Base-by-base conservation (phyloP, 2,888 invertebrate species). In the Therioaphis trifolii region DNA sequence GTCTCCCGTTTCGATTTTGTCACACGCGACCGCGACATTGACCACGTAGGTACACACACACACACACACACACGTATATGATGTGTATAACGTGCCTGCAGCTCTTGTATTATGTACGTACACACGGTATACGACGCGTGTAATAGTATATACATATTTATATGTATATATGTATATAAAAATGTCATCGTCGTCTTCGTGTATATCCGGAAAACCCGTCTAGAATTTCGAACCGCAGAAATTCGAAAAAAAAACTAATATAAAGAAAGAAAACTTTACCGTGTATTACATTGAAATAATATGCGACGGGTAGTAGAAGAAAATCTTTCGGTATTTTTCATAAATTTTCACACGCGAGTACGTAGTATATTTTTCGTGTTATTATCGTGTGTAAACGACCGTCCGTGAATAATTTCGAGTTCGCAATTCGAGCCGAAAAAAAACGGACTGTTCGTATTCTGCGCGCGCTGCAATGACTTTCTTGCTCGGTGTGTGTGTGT, bases 121-220 rank as follows among this genome's bases (percentile, higher is more conserved):
- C 35, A 35, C 35, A n/a, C n/a, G n/a, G n/a, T n/a, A n/a, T n/a
- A n/a, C n/a, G n/a, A n/a, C n/a, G n/a, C n/a, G n/a, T n/a, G n/a
- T n/a, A n/a, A n/a, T n/a, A n/a, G n/a, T n/a, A n/a, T n/a, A n/a
- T n/a, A n/a, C n/a, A n/a, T n/a, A n/a, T n/a, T n/a, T n/a, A n/a
- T n/a, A n/a, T n/a, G n/a, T n/a, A n/a, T n/a, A n/a, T n/a, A n/a
- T n/a, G n/a, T n/a, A n/a, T n/a, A n/a, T n/a, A n/a, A n/a, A n/a
- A n/a, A n/a, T n/a, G n/a, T n/a, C n/a, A n/a, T n/a, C n/a, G n/a
- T n/a, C n/a, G n/a, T n/a, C n/a, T n/a, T 18, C n/a, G 55, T 21
- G 18, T 21, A 58, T 52, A 52, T 21, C 58, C 58, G 58, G 58
- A 58, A 58, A 58, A 58, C n/a, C 24, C 58, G 58, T 58, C 58